These are phyloP conservation scores for Agrotis exclamationis DNA, from an alignment of 2,888 invertebrate genomes.

Conservation along the genomic window DNA sequence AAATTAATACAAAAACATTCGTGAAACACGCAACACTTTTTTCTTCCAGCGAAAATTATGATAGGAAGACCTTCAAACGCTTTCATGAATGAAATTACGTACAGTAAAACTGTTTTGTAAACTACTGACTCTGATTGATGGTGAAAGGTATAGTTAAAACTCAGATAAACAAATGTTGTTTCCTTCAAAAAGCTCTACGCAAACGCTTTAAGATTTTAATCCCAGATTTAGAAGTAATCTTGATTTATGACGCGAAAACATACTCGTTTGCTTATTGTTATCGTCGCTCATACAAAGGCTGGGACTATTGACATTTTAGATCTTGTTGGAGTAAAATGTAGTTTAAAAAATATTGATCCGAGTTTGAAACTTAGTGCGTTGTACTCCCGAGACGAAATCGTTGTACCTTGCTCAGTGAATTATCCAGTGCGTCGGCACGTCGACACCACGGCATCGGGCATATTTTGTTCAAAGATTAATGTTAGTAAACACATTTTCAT, in stretches of 20 bases:
- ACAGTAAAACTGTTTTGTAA: conserved; percentile 20
- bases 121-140: conserved; percentile 29
- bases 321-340: conserved; percentile 2
- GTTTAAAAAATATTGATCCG: conserved; percentile 40
- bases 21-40: conserved; percentile 11
- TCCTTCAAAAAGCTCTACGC: conserved; percentile 13
- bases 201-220: conserved; percentile 43
- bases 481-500: conserved; percentile 20
- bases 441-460: no score
- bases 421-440: conserved; percentile 18
- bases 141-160: conserved; percentile 6
- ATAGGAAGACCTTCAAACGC: conserved; percentile 25
- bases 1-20: not conserved
- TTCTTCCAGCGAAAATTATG: conserved; percentile 28
- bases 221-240: conserved; percentile 37
- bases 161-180: conserved; percentile 22
- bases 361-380: conserved; percentile 28
- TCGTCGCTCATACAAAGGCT: conserved; percentile 27
- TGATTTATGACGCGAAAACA: conserved; percentile 41
- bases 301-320: conserved; percentile 29
- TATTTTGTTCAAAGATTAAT: conserved; percentile 8
- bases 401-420: conserved; percentile 11
- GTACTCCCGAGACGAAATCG: conserved; percentile 20
- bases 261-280: conserved; percentile 41
- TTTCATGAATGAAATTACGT: conserved; percentile 51